Evolutionary conservation across 2,113 vertebrate genomes (phyloP).

Genomic region (Galemys pyrenaicus): DNA sequence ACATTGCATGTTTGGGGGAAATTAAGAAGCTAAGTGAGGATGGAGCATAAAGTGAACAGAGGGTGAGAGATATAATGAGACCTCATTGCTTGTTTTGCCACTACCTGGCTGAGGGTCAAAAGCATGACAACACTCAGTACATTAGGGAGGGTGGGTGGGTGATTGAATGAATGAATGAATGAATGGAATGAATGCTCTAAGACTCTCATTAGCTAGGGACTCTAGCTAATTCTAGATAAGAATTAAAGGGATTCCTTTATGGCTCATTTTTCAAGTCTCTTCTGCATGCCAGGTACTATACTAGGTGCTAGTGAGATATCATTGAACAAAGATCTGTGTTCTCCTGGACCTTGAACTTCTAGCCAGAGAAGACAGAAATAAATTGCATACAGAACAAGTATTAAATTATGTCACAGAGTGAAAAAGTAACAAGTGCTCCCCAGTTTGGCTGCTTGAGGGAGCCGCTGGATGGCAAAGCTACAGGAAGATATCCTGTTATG

Average conservation of each 20-base stretch:
- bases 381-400: not conserved
- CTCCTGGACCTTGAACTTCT: not conserved
- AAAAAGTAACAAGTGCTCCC: not conserved
- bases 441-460: not conserved
- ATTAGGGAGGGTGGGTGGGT: not conserved
- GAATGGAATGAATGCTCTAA: not conserved
- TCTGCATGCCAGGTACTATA: not conserved
- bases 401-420: not conserved
- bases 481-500: not conserved
- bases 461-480: not conserved
- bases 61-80: not conserved
- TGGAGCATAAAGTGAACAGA: not conserved
- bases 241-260: not conserved
- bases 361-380: not conserved
- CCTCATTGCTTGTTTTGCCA: not conserved
- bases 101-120: not conserved
- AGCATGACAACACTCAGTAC: not conserved
- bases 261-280: not conserved
- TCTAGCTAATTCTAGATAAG: not conserved
- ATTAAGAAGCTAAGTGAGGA: not conserved
- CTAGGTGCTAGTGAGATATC: not conserved
- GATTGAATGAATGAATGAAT: not conserved
- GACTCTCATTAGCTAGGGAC: not conserved
- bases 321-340: not conserved
- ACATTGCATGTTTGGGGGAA: not conserved